phyloP scores from a whole-genome alignment of 1,140 invertebrate species.

The Pteromalus puparum region DNA sequence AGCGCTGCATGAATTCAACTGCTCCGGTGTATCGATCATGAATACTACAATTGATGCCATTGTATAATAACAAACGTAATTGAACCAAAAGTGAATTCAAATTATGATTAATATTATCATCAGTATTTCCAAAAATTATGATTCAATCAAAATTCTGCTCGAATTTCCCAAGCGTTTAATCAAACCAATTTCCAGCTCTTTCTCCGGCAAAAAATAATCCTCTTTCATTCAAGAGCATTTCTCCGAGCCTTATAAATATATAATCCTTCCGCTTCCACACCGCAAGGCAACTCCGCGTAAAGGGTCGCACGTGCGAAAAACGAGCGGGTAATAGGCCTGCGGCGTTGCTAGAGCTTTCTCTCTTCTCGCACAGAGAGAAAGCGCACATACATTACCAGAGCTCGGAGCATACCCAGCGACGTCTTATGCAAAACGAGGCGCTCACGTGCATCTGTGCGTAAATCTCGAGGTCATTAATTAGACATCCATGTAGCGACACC shows the following conservation, averaged over 20 bases:
- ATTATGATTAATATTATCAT: no score
- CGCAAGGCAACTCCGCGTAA: neutral
- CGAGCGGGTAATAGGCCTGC: neutral
- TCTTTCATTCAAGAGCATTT: neutral
- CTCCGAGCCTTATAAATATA: neutral
- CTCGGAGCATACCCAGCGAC: conserved; percentile 29
- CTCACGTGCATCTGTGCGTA: conserved; percentile 72
- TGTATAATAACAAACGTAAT: no score
- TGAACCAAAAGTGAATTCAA: no score
- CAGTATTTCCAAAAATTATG: no score
- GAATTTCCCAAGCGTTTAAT: no score
- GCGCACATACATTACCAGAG: conserved; percentile 57
- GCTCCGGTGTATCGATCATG: no score
- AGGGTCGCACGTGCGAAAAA: conserved; percentile 9
- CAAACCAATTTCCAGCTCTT: no score
- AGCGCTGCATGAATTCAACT: no score
- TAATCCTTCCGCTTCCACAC: neutral
- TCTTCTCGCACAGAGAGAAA: neutral
- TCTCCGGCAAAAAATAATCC: neutral
- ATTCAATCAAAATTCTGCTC: no score
- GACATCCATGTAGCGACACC: conserved; percentile 68
- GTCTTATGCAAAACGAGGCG: conserved; percentile 70
- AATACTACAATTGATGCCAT: no score
- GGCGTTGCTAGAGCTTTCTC: neutral
- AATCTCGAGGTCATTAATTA: conserved; percentile 74